Conservation (phyloP, 2,113 vertebrate species). For the Chrysemys picta region DNA sequence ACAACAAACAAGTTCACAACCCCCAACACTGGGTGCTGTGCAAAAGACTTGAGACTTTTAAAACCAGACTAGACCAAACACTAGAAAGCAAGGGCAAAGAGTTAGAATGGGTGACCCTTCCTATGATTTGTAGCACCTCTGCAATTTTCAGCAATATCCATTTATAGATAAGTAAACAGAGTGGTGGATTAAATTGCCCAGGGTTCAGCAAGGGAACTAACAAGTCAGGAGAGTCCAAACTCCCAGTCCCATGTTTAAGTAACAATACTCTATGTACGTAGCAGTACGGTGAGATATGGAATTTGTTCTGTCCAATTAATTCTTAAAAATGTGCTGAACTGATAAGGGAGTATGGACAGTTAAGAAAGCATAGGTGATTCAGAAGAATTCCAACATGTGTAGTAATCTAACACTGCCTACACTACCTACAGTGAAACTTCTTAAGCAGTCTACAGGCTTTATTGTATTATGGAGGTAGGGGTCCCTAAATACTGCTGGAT, state of each 20-base stretch:
- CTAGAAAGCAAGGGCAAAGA: background rate
- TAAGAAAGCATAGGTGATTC: background rate
- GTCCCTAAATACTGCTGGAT: background rate
- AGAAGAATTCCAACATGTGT: background rate
- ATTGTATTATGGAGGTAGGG: fast-evolving
- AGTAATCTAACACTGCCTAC: background rate
- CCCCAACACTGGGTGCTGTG: background rate
- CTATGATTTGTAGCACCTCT: background rate
- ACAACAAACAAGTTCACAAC: background rate
- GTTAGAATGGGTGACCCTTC: background rate
- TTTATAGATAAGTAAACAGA: background rate
- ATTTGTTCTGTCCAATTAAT: background rate
- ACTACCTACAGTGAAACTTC: background rate
- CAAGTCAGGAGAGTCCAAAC: background rate
- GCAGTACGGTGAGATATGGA: background rate
- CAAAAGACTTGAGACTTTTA: background rate
- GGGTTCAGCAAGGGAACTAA: background rate
- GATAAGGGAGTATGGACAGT: background rate
- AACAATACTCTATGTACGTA: background rate
- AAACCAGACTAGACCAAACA: background rate
- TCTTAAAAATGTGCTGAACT: background rate
- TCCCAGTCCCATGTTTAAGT: background rate
- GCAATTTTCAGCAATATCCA: background rate
- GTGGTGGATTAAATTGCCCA: background rate
- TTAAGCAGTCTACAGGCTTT: background rate